Evolutionary conservation across 2,797 vertebrate genomes (phyloP).

Genomic region (Cyclura pinguis): DNA sequence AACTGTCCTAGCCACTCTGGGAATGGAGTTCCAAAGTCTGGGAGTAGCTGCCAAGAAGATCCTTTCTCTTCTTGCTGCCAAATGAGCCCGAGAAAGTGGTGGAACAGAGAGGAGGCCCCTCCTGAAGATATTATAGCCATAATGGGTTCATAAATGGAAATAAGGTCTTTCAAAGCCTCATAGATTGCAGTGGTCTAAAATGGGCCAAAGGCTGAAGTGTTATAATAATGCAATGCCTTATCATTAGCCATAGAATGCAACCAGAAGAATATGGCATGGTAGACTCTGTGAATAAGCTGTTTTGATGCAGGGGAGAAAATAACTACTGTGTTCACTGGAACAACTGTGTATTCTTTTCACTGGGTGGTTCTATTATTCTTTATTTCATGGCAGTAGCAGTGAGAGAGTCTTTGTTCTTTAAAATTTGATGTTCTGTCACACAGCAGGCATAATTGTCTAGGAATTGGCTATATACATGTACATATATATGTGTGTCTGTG

Average conservation of each 20-base stretch:
- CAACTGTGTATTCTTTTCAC: neutral
- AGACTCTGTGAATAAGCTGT: constrained; percentile 4
- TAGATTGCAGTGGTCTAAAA: neutral
- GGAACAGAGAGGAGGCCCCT: neutral
- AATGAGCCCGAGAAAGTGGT: neutral
- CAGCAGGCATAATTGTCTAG: neutral
- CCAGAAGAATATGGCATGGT: neutral
- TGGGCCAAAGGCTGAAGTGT: neutral
- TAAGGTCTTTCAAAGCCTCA: too few species aligned
- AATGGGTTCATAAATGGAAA: too few species aligned
- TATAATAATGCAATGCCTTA: neutral
- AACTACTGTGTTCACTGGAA: constrained; percentile 1
- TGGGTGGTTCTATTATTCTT: neutral
- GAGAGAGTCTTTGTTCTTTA: neutral
- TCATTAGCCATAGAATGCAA: neutral
- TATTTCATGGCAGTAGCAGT: neutral
- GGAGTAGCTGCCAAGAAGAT: too few species aligned
- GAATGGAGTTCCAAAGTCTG: too few species aligned
- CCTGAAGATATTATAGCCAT: too few species aligned
- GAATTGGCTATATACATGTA: neutral
- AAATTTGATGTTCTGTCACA: neutral
- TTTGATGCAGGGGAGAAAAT: neutral
- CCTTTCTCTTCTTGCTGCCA: too few species aligned
- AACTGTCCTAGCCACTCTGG: too few species aligned
- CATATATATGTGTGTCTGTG: too few species aligned